phyloP scores from a whole-genome alignment of 2,113 vertebrate genomes.

The Daboia siamensis region DNA sequence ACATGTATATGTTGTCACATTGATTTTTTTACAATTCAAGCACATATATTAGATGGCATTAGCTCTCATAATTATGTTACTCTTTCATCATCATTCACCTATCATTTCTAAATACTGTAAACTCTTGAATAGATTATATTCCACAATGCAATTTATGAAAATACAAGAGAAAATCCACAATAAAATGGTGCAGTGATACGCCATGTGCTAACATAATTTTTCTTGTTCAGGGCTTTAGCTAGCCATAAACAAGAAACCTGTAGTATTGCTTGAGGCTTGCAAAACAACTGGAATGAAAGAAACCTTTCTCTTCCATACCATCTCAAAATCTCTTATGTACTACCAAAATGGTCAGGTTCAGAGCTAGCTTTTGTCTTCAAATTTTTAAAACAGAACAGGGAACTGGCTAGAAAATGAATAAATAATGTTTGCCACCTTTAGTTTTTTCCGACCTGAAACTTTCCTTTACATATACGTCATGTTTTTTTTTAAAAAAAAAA shows the following conservation, averaged over 20 bases:
- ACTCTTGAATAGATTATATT: fast-evolving
- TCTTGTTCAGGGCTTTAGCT: neutral
- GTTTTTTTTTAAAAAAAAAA: neutral
- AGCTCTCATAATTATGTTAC: slow-evolving; percentile 6
- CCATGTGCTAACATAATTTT: neutral
- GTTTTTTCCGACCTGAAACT: neutral
- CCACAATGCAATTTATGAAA: neutral
- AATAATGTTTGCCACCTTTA: neutral
- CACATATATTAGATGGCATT: slow-evolving; percentile 23
- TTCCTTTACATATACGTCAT: neutral
- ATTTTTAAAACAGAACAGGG: neutral
- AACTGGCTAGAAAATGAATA: neutral
- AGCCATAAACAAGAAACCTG: neutral
- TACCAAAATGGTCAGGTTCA: neutral
- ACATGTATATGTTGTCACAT: neutral
- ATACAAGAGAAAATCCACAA: neutral
- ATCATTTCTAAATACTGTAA: neutral
- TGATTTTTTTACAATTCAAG: slow-evolving; percentile 8
- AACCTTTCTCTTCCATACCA: neutral
- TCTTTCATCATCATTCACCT: neutral
- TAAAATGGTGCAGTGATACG: neutral
- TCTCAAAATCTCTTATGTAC: neutral
- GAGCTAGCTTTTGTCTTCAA: neutral
- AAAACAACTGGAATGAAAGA: neutral
- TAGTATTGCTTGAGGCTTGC: neutral